These are phyloP conservation scores for Uloborus plumipes DNA, from an alignment of 2,888 invertebrate genomes.

Conservation along the genomic window DNA sequence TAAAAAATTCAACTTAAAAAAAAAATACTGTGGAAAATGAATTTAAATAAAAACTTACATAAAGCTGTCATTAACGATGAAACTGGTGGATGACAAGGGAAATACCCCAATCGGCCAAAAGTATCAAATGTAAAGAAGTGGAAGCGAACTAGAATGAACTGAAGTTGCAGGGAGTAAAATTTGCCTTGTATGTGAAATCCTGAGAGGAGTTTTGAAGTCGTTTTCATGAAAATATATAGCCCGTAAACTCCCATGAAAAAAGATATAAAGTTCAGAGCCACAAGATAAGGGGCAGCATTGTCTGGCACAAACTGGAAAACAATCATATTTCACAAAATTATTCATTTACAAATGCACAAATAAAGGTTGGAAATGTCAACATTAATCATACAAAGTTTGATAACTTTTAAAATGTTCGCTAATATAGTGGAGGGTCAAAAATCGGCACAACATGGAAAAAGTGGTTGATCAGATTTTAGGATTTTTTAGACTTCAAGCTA, in stretches of 20 bases:
- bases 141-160: conserved; percentile 66
- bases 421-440: too few species aligned
- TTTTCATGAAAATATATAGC: conserved; percentile 66
- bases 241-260: conserved; percentile 67
- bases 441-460: too few species aligned
- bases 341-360: too few species aligned
- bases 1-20: too few species aligned
- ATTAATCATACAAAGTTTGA: too few species aligned
- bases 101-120: conserved; percentile 61
- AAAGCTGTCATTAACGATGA: conserved; percentile 65
- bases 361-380: too few species aligned
- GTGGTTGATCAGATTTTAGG: too few species aligned
- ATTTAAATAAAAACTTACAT: conserved; percentile 56
- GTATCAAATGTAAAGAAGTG: conserved; percentile 66
- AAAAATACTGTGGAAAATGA: neutral
- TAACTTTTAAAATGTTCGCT: too few species aligned
- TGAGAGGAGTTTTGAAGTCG: conserved; percentile 62
- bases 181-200: conserved; percentile 66
- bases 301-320: conserved; percentile 65
- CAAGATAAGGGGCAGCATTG: conserved; percentile 66
- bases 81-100: conserved; percentile 66
- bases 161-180: conserved; percentile 66
- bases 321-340: neutral
- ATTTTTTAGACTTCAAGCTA: too few species aligned
- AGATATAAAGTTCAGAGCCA: conserved; percentile 65